Evolutionary conservation across 2,888 invertebrate species (phyloP), one percentile per base, ranked within the genome.

Genomic region (Parnassius mnemosyne): DNA sequence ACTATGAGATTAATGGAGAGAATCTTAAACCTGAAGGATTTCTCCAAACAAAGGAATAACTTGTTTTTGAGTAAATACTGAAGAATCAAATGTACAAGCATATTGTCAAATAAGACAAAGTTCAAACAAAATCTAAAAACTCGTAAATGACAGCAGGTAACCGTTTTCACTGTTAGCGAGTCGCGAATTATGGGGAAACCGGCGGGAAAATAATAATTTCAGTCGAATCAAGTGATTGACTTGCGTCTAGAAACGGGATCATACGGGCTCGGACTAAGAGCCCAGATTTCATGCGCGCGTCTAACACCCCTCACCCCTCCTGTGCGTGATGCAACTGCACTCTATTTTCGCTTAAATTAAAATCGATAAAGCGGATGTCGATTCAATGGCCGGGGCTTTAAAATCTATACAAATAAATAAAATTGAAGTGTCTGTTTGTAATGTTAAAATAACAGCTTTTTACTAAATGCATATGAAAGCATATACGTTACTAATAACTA

Each of bases 191-290:
- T 16, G 9, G 20, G 43, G 43, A 16, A 42, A 20, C 43, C 55
- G 12, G 10, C 3, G 1, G 16, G n/a, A 13, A 9, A 52, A 2
- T 13, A 44, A n/a, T 47, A 13, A 9, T 7, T 11, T 54, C 42
- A 20, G 5, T 16, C n/a, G 34, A 42, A 49, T 46, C 12, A 10
- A 42, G 10, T n/a, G 42, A 50, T 42, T 11, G 20, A 13, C 34
- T 44, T 53, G 53, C 46, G 57, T 58, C 62, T 58, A 54, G 62
- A 54, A 16, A 16, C 16, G 16, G 49, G 49, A 34, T 34, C 62
- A 50, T 13, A 50, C 53, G 25, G 49, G 53, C 57, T 57, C 43
- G 12, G 43, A 62, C 57, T 62, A 16, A 58, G 54, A 44, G 20
- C 49, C 20, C 56, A 50, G 25, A 44, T 50, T 44, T 44, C 57